Evolutionary conservation across 2,888 invertebrate genomes (phyloP), one percentile per base, ranked within the genome.

Genomic region (Eudasyphora cyanicolor): DNA sequence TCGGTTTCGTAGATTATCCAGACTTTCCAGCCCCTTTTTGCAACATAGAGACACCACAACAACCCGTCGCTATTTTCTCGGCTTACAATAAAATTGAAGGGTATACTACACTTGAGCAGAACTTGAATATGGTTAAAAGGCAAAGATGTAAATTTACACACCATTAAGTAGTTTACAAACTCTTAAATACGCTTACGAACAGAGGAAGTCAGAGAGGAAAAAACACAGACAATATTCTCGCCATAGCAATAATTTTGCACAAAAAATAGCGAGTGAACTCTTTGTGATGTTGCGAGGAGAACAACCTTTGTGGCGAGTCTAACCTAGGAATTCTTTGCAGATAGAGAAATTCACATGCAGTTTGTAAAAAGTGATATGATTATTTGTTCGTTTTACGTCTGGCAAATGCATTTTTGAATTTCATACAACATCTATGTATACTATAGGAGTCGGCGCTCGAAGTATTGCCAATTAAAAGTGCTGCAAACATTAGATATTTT

Each of bases 101-200:
- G 57, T 80, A 76, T 67, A 38, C n/a, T 32, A 29, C 27, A 38
- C 19, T 42, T 38, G 54, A 27, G 54, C 71, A 54, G 77, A 78
- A 79, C 75, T 85, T 85, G 85, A 76, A 77, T 77, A 79, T 54
- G 57, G 75, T 80, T 80, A 79, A 82, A 64, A 76, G 71, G 82
- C 64, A 82, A 82, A 85, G 82, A 82, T 82, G 82, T 79, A 89
- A 87, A 90, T 90, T 90, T 90, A 89, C 90, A 90, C 90, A 87
- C 89, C 90, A 90, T 90, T 90, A 90, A 90, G 89, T 90, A 89
- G 88, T 90, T 90, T 88, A 86, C 89, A 87, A 88, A 86, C 87
- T 87, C 86, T 87, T 86, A 78, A 74, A 85, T 84, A n/a, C n/a
- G n/a, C n/a, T n/a, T n/a, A n/a, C n/a, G n/a, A n/a, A n/a, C n/a